phyloP scores from a whole-genome alignment of 2,113 vertebrate species.

The Colossoma macropomum region DNA sequence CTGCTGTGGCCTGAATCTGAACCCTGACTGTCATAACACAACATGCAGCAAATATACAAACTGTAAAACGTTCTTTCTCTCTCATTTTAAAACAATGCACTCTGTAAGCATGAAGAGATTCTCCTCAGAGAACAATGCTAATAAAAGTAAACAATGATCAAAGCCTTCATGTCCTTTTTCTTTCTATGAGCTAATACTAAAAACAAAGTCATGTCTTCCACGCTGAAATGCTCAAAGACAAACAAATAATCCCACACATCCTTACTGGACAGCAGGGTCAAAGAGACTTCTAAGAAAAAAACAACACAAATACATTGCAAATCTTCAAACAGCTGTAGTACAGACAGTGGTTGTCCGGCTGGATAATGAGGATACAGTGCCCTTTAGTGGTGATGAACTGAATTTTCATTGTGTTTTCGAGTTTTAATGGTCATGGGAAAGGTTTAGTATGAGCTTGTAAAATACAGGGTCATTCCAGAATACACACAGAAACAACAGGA shows the following conservation, averaged over 20 bases:
- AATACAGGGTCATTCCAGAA: not conserved
- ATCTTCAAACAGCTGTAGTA: constrained; percentile 5
- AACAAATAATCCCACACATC: not conserved
- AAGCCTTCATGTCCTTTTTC: constrained; percentile 17
- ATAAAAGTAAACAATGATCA: constrained; percentile 15
- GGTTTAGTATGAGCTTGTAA: not conserved
- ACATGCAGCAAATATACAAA: not conserved
- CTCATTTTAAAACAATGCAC: not conserved
- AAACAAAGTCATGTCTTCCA: constrained; percentile 40
- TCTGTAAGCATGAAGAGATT: not conserved
- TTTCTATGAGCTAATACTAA: constrained; percentile 19
- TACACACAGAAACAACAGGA: not conserved
- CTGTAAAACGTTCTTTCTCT: not conserved
- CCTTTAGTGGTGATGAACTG: constrained; percentile 69
- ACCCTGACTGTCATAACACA: constrained; percentile 4
- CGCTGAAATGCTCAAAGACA: constrained; percentile 22
- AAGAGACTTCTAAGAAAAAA: constrained; percentile 6
- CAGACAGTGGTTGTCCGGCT: not conserved
- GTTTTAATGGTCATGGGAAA: not conserved
- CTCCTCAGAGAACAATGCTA: constrained; percentile 10
- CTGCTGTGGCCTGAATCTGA: constrained; percentile 19
- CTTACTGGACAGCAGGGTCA: constrained; percentile 14
- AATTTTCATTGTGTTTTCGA: not conserved
- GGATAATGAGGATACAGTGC: constrained; percentile 55
- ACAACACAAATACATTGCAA: not conserved